Conservation (phyloP, 2,888 invertebrate genomes). For the Orthosia gracilis region DNA sequence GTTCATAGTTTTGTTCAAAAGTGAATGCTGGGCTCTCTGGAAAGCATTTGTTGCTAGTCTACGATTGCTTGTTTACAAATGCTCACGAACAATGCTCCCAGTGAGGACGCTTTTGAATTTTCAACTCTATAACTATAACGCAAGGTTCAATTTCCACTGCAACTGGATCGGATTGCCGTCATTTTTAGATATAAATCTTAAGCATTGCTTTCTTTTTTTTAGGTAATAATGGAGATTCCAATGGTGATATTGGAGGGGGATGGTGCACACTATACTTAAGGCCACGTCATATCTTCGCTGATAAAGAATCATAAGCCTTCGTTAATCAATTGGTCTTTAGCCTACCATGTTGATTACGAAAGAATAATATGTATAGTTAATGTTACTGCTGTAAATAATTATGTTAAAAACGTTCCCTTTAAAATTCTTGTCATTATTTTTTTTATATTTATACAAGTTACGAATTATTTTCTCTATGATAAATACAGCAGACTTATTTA, state of each 20-base stretch:
- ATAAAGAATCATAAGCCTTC: slow-evolving; percentile 61
- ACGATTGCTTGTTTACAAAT: no score
- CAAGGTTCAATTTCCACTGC: neutral
- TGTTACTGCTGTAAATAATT: slow-evolving; percentile 68
- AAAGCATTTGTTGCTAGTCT: no score
- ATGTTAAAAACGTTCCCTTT: slow-evolving; percentile 47
- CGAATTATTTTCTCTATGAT: slow-evolving; percentile 50
- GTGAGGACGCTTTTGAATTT: neutral
- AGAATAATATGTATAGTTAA: slow-evolving; percentile 65
- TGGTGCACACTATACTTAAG: slow-evolving; percentile 80
- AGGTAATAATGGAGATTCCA: slow-evolving; percentile 74
- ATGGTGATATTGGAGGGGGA: slow-evolving; percentile 73
- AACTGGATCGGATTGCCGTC: neutral
- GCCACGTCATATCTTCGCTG: slow-evolving; percentile 69
- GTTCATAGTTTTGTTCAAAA: no score
- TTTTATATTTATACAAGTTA: slow-evolving; percentile 65
- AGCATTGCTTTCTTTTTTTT: slow-evolving; percentile 49
- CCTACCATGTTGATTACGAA: slow-evolving; percentile 53
- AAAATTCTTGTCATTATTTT: slow-evolving; percentile 61
- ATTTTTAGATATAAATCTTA: neutral
- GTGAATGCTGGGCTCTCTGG: no score
- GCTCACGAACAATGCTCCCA: no score
- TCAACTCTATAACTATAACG: neutral
- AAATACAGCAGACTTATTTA: slow-evolving; percentile 29
- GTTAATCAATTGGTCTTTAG: slow-evolving; percentile 48